Evolutionary conservation across 2,888 invertebrate species (phyloP).

Genomic region (Clistopyga incitator): DNA sequence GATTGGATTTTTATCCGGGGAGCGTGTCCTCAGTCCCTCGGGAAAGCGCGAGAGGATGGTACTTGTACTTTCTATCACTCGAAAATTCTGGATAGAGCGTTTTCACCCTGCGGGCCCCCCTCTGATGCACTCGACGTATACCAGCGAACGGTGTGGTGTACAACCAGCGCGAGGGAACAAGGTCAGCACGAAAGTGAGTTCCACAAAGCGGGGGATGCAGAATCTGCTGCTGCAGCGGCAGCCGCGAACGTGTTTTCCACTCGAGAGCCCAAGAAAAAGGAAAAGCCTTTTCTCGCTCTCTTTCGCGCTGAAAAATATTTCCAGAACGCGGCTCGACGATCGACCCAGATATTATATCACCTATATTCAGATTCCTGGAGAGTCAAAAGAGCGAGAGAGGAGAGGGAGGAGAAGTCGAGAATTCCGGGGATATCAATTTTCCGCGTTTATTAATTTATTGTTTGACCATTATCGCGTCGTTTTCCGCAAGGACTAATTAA

Average conservation of each 20-base stretch:
- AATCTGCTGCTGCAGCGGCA: constrained; percentile 29
- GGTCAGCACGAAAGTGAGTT: constrained; percentile 46
- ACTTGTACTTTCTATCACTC: constrained; percentile 44
- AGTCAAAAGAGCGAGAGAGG: not conserved
- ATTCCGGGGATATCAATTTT: constrained; percentile 21
- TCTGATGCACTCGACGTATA: constrained; percentile 28
- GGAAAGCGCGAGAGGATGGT: constrained; percentile 21
- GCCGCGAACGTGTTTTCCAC: constrained; percentile 57
- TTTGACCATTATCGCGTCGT: constrained; percentile 3
- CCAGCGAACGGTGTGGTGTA: constrained; percentile 10
- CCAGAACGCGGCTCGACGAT: constrained; percentile 54
- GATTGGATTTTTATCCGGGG: constrained; percentile 1
- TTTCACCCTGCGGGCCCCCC: constrained; percentile 29
- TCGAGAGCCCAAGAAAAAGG: constrained; percentile 60
- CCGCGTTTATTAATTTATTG: constrained; percentile 6
- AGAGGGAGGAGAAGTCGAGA: not conserved
- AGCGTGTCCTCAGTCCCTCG: constrained; percentile 2
- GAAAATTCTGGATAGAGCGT: constrained; percentile 46
- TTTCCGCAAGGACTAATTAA: constrained; percentile 1
- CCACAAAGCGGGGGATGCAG: not conserved
- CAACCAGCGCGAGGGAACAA: constrained; percentile 37
- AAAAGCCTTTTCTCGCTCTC: constrained; percentile 48
- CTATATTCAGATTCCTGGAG: constrained; percentile 40
- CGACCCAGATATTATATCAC: constrained; percentile 59
- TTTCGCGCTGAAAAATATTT: constrained; percentile 64